These are phyloP conservation scores for Echiichthys vipera DNA, from an alignment of 2,797 vertebrate genomes.

Conservation along the genomic window DNA sequence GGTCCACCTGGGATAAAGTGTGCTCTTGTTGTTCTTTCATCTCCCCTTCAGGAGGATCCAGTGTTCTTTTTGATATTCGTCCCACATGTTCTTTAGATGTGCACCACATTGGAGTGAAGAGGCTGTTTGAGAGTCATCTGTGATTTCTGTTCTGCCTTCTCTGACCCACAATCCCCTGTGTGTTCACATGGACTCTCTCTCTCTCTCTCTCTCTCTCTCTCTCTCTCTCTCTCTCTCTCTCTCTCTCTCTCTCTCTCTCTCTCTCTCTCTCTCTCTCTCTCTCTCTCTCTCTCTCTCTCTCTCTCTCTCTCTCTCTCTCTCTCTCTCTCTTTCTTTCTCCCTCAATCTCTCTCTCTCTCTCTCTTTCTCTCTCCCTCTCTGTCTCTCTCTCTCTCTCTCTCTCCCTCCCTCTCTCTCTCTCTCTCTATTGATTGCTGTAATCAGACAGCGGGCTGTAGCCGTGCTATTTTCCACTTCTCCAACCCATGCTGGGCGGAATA, in stretches of 20 bases:
- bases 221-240: conserved; percentile 17
- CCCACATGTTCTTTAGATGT: conserved; percentile 60
- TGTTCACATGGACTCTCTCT: conserved; percentile 28
- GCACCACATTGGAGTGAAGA: conserved; percentile 49
- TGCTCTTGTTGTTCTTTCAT: conserved; percentile 47
- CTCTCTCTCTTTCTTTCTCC: too few species aligned
- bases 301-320: conserved; percentile 14
- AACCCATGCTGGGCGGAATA: conserved; percentile 43
- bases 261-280: conserved; percentile 14
- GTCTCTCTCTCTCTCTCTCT: conserved; percentile 14
- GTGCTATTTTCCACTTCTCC: conserved; percentile 64
- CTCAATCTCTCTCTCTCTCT: conserved; percentile 15
- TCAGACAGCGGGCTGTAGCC: conserved; percentile 55
- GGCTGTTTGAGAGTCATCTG: conserved; percentile 59
- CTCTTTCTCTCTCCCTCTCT: conserved; percentile 13
- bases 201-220: conserved; percentile 8
- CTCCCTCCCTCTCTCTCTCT: conserved; percentile 11
- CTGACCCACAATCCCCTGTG: conserved; percentile 48
- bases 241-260: conserved; percentile 14
- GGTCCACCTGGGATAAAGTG: conserved; percentile 12
- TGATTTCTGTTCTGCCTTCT: conserved; percentile 61
- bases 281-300: conserved; percentile 14
- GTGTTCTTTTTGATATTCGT: conserved; percentile 58
- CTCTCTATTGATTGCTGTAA: conserved; percentile 71
- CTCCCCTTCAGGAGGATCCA: conserved; percentile 45